Evolutionary conservation across 2,797 vertebrate species (phyloP).

Genomic region (Gobio occitaniae): DNA sequence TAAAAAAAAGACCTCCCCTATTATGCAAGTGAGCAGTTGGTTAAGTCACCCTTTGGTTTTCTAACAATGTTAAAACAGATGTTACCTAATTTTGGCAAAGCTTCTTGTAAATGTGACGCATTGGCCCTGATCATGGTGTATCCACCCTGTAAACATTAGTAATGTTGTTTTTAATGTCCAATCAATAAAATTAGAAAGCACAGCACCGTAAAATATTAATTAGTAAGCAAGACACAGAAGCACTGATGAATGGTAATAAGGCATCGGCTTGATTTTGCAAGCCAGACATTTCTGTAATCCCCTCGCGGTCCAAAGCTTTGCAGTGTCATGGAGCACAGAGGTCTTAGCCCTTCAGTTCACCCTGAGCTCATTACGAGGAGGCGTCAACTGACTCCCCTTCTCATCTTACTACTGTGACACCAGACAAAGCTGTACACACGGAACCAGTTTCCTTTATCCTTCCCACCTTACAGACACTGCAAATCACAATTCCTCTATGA

Average conservation of each 20-base stretch:
- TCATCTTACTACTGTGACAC: slow-evolving; percentile 17
- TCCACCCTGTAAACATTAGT: slow-evolving; percentile 28
- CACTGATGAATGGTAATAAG: slow-evolving; percentile 34
- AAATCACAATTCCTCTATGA: not conserved
- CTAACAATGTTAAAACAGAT: not conserved
- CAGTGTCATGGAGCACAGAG: not conserved
- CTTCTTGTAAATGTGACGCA: slow-evolving; percentile 57
- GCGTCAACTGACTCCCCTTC: not conserved
- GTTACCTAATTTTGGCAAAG: not conserved
- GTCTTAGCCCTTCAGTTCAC: slow-evolving; percentile 22
- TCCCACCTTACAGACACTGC: not conserved
- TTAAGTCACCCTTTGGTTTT: not conserved
- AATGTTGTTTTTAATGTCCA: slow-evolving; percentile 28
- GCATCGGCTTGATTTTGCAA: slow-evolving; percentile 23
- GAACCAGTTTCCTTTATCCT: not conserved
- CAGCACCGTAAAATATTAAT: slow-evolving; percentile 40
- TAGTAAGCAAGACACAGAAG: slow-evolving; percentile 30
- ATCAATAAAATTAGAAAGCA: slow-evolving; percentile 35
- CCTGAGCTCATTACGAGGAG: slow-evolving; percentile 10
- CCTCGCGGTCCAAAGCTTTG: slow-evolving; percentile 11
- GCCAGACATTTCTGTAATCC: slow-evolving; percentile 16
- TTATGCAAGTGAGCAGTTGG: not conserved
- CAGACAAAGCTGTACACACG: not conserved
- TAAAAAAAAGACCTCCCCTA: not conserved
- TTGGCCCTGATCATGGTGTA: slow-evolving; percentile 17